A percentile compares a stretch with the other conserved stretches of the same genome.
Conservation (phyloP, 1,140 invertebrate species). For the Ostrea denselamellosa region DNA sequence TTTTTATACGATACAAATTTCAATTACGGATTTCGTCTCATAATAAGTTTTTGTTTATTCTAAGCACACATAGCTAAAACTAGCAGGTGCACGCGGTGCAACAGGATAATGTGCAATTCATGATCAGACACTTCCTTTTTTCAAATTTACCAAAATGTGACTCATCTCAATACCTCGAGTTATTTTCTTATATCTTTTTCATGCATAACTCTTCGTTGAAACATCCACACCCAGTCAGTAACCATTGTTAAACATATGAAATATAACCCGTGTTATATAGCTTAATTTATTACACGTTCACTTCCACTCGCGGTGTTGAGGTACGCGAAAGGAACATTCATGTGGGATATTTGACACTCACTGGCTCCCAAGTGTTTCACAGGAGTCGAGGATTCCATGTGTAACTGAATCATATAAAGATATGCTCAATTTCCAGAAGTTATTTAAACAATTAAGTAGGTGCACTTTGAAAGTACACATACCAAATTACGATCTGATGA, state of each 20-base stretch:
- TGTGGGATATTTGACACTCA: background rate
- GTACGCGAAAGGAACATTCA: background rate
- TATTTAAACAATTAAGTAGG: slow-evolving; percentile 11
- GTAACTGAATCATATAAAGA: background rate
- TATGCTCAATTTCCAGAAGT: background rate
- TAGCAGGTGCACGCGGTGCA: too few species aligned
- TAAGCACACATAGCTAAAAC: too few species aligned
- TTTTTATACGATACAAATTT: too few species aligned
- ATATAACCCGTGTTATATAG: background rate
- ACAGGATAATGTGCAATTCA: too few species aligned
- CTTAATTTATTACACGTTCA: background rate
- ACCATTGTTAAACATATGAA: background rate
- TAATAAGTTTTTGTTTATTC: too few species aligned
- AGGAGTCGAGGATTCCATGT: background rate
- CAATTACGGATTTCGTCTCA: too few species aligned
- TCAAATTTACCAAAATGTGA: background rate
- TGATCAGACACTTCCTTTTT: too few species aligned
- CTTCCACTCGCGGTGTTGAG: background rate
- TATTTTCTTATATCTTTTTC: background rate
- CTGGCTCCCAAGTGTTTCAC: background rate
- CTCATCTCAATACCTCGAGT: background rate
- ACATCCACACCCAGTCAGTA: background rate
- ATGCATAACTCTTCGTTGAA: background rate
- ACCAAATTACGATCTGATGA: background rate
- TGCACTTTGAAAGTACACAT: slow-evolving; percentile 11